A percentile compares a stretch with the other conserved stretches of the same genome.
Conservation (phyloP, 2,888 invertebrate genomes). For the Cheilosia vernalis region DNA sequence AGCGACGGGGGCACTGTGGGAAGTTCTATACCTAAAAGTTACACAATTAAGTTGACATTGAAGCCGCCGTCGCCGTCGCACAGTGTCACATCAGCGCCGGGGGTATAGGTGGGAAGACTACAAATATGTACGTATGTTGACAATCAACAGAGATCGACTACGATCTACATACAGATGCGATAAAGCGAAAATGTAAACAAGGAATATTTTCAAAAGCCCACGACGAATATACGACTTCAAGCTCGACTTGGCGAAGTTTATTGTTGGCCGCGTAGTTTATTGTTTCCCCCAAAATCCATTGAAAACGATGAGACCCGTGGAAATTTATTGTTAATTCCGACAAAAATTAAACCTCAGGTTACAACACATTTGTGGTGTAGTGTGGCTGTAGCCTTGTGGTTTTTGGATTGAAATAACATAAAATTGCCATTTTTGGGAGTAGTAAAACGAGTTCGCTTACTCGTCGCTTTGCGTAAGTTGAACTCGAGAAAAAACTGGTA, state of each 20-base stretch:
- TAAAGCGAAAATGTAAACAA: slow-evolving; percentile 36
- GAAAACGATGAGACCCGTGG: neutral
- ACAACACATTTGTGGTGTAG: slow-evolving; percentile 24
- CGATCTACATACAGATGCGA: neutral
- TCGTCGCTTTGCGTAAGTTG: slow-evolving; percentile 29
- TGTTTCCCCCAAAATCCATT: slow-evolving; percentile 15
- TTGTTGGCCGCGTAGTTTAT: slow-evolving; percentile 47
- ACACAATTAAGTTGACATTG: slow-evolving; percentile 54
- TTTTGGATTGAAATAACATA: slow-evolving; percentile 6
- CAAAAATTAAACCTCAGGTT: slow-evolving; percentile 2
- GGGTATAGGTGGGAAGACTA: neutral
- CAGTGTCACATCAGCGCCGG: slow-evolving; percentile 1
- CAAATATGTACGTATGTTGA: slow-evolving; percentile 10
- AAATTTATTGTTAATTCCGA: neutral
- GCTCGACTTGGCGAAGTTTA: slow-evolving; percentile 7
- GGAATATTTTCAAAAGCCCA: slow-evolving; percentile 31
- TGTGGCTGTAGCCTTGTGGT: slow-evolving; percentile 18
- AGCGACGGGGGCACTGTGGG: slow-evolving; percentile 9
- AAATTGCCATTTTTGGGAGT: slow-evolving; percentile 19
- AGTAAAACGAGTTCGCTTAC: slow-evolving; percentile 27
- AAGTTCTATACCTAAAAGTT: slow-evolving; percentile 42
- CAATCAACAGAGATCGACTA: slow-evolving; percentile 16
- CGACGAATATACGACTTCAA: slow-evolving; percentile 4
- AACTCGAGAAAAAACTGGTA: slow-evolving; percentile 8
- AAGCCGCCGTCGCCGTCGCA: slow-evolving; percentile 8